A percentile compares a stretch with the other conserved stretches of the same genome.
Conservation (phyloP, 2,888 invertebrate genomes). For the Andrena trimmerana region DNA sequence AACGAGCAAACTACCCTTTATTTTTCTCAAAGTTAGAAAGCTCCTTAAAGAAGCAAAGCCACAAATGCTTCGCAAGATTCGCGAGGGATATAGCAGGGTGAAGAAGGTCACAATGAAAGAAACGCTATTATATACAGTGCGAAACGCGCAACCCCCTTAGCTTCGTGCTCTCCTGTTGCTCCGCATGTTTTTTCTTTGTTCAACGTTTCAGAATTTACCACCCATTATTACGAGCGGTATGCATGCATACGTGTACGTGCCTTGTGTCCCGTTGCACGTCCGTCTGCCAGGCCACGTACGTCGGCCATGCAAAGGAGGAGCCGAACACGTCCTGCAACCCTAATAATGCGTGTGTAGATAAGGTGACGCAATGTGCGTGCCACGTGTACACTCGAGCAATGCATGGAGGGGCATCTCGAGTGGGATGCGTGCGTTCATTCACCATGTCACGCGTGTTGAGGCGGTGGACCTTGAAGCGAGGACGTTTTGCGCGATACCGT, state of each 20-base stretch:
- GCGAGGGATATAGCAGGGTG: background rate
- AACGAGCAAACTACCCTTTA: too few relatives aligned
- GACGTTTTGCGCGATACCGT: too few relatives aligned
- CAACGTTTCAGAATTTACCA: slow-evolving; percentile 76
- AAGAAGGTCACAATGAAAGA: slow-evolving; percentile 50
- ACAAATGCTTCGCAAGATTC: too few relatives aligned
- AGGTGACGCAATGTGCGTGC: slow-evolving; percentile 80
- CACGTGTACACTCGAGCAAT: slow-evolving; percentile 66
- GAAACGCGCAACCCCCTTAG: slow-evolving; percentile 75
- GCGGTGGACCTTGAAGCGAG: too few relatives aligned
- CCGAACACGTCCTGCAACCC: slow-evolving; percentile 78
- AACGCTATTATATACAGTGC: slow-evolving; percentile 77
- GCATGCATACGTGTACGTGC: slow-evolving; percentile 6
- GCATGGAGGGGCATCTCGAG: slow-evolving; percentile 1
- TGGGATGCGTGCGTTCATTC: too few relatives aligned
- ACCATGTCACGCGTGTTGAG: too few relatives aligned
- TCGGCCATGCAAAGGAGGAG: slow-evolving; percentile 9
- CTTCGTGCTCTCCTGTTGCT: slow-evolving; percentile 81
- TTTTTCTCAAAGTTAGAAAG: too few relatives aligned
- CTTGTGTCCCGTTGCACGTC: background rate
- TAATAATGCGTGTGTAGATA: slow-evolving; percentile 82
- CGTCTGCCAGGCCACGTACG: slow-evolving; percentile 1
- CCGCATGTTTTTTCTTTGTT: slow-evolving; percentile 84
- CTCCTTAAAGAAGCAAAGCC: too few relatives aligned
- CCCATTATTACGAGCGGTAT: slow-evolving; percentile 59